phyloP scores from a whole-genome alignment of 2,888 invertebrate species.

The Xanthorhoe spadicearia region DNA sequence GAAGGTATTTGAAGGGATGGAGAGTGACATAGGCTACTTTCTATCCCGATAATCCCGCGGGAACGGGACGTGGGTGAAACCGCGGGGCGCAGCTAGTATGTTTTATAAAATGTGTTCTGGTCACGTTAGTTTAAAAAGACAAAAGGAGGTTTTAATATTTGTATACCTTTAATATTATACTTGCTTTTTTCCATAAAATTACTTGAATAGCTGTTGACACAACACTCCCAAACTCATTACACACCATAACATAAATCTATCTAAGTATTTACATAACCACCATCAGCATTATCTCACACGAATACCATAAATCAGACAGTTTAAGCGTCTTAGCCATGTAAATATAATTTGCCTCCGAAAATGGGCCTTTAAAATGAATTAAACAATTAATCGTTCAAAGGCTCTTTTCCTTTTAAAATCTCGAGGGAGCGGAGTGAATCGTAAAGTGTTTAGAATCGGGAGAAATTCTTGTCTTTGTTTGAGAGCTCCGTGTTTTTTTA shows the following conservation, averaged over 20 bases:
- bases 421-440: constrained; percentile 28
- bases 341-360: constrained; percentile 32
- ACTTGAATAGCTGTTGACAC: too few relatives aligned
- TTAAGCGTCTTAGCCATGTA: constrained; percentile 31
- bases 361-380: constrained; percentile 54
- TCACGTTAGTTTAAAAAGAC: too few relatives aligned
- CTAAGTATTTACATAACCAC: constrained; percentile 21
- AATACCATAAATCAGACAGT: constrained; percentile 30
- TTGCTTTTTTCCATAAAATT: too few relatives aligned
- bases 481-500: not conserved
- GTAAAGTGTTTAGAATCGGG: constrained; percentile 29
- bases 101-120: too few relatives aligned
- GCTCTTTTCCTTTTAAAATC: constrained; percentile 48
- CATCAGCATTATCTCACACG: constrained; percentile 29
- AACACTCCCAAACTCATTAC: constrained; percentile 15
- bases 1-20: too few relatives aligned
- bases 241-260: constrained; percentile 24
- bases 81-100: too few relatives aligned
- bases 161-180: too few relatives aligned
- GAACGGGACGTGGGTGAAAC: too few relatives aligned
- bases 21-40: too few relatives aligned
- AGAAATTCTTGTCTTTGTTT: constrained; percentile 5
- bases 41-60: too few relatives aligned
- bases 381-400: constrained; percentile 58
- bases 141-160: too few relatives aligned